These are phyloP conservation scores for Coenobita brevimanus DNA, from an alignment of 1,140 invertebrate species.

Conservation along the genomic window DNA sequence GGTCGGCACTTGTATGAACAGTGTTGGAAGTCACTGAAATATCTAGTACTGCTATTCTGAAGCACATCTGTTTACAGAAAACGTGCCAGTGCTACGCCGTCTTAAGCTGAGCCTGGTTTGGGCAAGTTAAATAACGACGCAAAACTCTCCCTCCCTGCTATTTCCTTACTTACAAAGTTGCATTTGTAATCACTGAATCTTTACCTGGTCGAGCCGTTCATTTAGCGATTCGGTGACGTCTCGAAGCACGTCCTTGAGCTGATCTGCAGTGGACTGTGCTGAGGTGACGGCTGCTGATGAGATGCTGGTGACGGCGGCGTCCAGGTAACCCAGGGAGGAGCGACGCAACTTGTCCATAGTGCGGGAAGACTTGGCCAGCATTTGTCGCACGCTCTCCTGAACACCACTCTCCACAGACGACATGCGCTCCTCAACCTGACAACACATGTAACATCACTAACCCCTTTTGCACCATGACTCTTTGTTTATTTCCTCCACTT, in stretches of 20 bases:
- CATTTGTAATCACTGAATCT: no score
- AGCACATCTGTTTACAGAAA: no score
- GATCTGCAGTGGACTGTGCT: constrained; percentile 35
- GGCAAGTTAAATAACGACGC: background rate
- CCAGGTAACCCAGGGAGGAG: constrained; percentile 34
- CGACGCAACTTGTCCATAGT: constrained; percentile 30
- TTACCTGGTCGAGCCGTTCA: constrained; percentile 8
- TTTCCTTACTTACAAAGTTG: no score
- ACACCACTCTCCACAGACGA: background rate
- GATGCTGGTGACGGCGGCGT: constrained; percentile 44
- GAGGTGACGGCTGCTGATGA: constrained; percentile 48
- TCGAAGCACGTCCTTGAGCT: constrained; percentile 4
- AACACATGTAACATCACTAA: no score
- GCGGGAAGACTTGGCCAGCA: background rate
- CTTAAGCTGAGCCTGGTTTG: no score
- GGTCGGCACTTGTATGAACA: no score
- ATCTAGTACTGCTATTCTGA: no score
- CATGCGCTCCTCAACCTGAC: constrained; percentile 7
- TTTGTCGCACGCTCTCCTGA: background rate
- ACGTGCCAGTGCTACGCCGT: no score
- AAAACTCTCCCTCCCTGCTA: background rate
- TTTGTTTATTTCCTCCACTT: no score
- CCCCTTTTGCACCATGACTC: no score
- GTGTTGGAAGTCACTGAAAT: no score
- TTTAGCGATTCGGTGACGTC: background rate